Evolutionary conservation across 2,113 vertebrate genomes (phyloP).

Genomic region (Hyaena hyaena): DNA sequence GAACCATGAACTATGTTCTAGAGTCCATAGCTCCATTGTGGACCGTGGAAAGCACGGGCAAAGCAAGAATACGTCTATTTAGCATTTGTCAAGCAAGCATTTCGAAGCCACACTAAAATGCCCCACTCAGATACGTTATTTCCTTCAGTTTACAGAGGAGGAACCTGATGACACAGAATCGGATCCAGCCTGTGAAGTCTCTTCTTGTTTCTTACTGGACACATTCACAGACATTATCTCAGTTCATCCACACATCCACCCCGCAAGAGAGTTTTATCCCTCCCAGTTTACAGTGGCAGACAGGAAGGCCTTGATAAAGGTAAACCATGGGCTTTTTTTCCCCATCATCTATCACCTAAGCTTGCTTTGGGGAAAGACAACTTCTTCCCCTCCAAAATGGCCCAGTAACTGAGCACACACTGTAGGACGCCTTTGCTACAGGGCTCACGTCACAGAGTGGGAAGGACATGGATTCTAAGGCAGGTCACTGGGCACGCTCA

Average conservation of each 20-base stretch:
- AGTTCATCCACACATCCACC: background rate
- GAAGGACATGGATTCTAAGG: background rate
- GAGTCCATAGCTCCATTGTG: background rate
- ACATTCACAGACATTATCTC: background rate
- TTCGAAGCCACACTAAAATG: background rate
- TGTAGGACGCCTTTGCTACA: no score
- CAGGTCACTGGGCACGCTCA: background rate
- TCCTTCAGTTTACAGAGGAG: background rate
- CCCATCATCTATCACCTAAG: background rate
- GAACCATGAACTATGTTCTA: background rate
- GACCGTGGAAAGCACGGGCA: background rate
- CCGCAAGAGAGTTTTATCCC: background rate
- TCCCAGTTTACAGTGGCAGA: background rate
- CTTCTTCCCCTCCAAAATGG: background rate
- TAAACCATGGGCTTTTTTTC: background rate
- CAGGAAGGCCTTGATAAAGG: background rate
- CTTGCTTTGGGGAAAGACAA: background rate
- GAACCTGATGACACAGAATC: background rate
- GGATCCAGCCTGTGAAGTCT: background rate
- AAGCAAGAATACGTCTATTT: slow-evolving; percentile 1
- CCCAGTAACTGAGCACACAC: background rate
- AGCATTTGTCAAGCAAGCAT: background rate
- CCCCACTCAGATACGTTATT: background rate
- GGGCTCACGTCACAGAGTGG: background rate
- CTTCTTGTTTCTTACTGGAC: background rate